Evolutionary conservation across 2,888 invertebrate genomes (phyloP).

Genomic region (Eupithecia insigniata): DNA sequence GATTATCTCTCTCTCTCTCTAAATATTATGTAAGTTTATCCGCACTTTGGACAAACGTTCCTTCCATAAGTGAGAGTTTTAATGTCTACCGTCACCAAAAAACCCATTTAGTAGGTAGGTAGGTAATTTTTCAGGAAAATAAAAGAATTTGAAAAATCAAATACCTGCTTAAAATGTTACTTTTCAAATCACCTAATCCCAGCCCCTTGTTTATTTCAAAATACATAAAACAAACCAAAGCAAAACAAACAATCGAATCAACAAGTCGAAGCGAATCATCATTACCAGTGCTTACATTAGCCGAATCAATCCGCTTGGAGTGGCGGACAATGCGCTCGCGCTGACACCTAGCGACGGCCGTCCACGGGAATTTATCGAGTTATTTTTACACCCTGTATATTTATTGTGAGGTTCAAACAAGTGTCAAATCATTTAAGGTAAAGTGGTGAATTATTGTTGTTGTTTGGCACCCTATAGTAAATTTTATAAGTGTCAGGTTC

Average conservation of each 20-base stretch:
- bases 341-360: slow-evolving; percentile 49
- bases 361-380: slow-evolving; percentile 36
- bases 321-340: slow-evolving; percentile 50
- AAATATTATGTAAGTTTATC: no score
- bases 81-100: no score
- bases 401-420: slow-evolving; percentile 41
- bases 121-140: not conserved
- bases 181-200: not conserved
- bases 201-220: slow-evolving; percentile 10
- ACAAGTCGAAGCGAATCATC: slow-evolving; percentile 51
- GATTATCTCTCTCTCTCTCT: no score
- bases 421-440: slow-evolving; percentile 36
- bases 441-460: slow-evolving; percentile 15
- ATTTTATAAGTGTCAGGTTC: not conserved
- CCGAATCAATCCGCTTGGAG: slow-evolving; percentile 63
- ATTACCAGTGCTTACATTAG: slow-evolving; percentile 58
- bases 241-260: slow-evolving; percentile 37
- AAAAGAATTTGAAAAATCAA: not conserved
- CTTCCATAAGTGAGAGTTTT: not conserved
- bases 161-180: not conserved
- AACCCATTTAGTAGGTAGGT: not conserved
- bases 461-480: not conserved
- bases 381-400: slow-evolving; percentile 46
- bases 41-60: not conserved
- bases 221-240: slow-evolving; percentile 5